Base-by-base conservation (phyloP, 2,888 invertebrate species). In the Pseudococcus jackbeardsleyi region DNA sequence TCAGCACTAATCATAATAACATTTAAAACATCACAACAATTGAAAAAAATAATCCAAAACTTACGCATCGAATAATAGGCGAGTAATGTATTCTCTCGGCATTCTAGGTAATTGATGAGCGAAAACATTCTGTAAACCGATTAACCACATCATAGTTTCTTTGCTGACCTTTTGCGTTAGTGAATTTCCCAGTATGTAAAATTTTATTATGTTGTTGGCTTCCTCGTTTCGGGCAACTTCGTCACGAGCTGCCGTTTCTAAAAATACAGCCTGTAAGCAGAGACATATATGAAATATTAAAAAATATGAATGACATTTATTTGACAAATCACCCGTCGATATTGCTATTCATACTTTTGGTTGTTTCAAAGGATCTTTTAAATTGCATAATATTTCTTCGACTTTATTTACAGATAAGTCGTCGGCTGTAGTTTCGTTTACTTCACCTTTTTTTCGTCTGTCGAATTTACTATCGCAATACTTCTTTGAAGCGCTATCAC, bases 21-120 rank as follows among this genome's bases (percentile, higher is more conserved):
- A 12, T n/a, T 64, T 1, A 22, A n/a, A 7, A 59, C 9, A 9
- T 9, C 4, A 64, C 22, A 8, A 22, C 64, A 6, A 77, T 22
- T 26, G 19, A 9, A 72, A 72, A 72, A 64, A 26, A 72, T n/a
- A 5, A 59, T n/a, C 50, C 54, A n/a, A 54, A 90, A 94, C 95
- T 94, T 92, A 96, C 95, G 96, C 95, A 92, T 99, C 99, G 92
- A 99, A 99, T 0, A 99, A 96, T 85, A 99, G 92, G 90, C 99
- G 95, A 0, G 97, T 97, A 90, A 99, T 98, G 91, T 99, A 99
- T 92, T 98, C 98, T 90, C 97, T 96, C 0, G 99, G 99, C 99
- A 99, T 99, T 91, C 97, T 94, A 0, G 99, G 98, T 89, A 99
- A 92, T 91, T 99, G 99, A 91, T 97, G 96, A 0, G 98, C 96